Conservation (phyloP, 92 coral and sea anemone genomes). For the Diadumene lineata region DNA sequence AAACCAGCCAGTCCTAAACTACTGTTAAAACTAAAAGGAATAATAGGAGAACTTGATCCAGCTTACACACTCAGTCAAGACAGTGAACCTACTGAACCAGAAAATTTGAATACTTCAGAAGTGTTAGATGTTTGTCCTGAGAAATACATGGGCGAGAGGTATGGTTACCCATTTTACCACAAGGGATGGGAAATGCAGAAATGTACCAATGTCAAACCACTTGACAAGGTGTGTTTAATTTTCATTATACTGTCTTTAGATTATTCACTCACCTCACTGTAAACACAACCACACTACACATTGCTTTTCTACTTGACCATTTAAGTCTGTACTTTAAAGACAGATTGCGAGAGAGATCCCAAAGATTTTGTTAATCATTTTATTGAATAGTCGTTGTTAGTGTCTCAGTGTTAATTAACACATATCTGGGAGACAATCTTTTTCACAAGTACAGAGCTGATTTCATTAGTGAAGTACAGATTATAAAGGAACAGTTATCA, state of each 20-base stretch:
- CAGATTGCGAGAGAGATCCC: no score
- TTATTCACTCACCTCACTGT: no score
- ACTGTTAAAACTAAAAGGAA: constrained; percentile 10
- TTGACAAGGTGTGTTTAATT: constrained; percentile 7
- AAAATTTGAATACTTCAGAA: background rate
- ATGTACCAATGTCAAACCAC: constrained; percentile 38
- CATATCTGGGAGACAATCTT: no score
- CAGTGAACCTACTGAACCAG: background rate
- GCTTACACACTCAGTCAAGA: constrained; percentile 17
- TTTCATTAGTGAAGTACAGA: no score
- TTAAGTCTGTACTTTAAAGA: no score
- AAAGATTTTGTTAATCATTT: background rate
- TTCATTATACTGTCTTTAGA: background rate
- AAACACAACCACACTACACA: background rate
- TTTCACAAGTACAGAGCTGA: no score
- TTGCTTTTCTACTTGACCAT: no score
- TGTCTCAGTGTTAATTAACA: background rate
- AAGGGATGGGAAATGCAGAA: constrained; percentile 42
- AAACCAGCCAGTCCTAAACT: constrained; percentile 10
- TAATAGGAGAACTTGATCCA: constrained; percentile 31
- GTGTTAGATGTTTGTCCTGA: constrained; percentile 53
- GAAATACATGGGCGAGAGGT: constrained; percentile 38
- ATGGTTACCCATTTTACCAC: constrained; percentile 52
- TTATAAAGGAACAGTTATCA: no score
- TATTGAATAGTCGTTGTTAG: background rate